Base-by-base conservation (phyloP, 2,888 invertebrate genomes). In the Phengaris alcon region DNA sequence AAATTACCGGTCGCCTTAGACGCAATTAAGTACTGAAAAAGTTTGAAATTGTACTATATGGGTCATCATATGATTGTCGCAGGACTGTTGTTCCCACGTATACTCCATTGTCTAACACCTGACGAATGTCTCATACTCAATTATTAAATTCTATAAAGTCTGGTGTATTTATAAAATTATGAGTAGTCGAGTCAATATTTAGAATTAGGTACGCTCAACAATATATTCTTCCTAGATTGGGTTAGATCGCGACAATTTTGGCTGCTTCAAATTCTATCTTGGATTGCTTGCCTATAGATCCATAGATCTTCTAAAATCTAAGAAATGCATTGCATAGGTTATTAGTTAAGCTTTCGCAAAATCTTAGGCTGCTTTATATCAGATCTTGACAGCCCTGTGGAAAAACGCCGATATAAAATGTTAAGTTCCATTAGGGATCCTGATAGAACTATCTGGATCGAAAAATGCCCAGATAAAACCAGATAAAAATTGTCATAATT, bases 1-100 rank as follows among this genome's bases (percentile, higher is more conserved):
- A 91, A 93, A 93, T 93, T 89, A 93, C 86, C 89, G 90, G 85
- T 77, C 79, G 81, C 81, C 82, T 85, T 84, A 83, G 51, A 51
- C 48, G 54, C 86, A 88, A 90, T 90, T 90, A 87, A 86, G 85
- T 83, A 80, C 82, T 79, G 79, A 81, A 83, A 84, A 83, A 83
- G 77, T 73, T 79, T 74, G 78, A 81, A 78, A 77, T 79, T 77
- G 82, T 84, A 22, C 64, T 64, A 88, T 89, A 89, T 87, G 87
- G 88, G 90, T 89, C 88, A 87, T 89, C 88, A 87, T 78, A 86
- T 88, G 85, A 89, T 87, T 86, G 85, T 82, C 80, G 77, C 87
- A 88, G 81, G 82, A 79, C 87, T 72, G 78, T 73, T 75, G 77
- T 88, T 91, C 90, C 82, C 90, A 89, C 84, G 81, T 78, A 72